Conservation (phyloP, 2,888 invertebrate species). For the Scaptomyza parva region DNA sequence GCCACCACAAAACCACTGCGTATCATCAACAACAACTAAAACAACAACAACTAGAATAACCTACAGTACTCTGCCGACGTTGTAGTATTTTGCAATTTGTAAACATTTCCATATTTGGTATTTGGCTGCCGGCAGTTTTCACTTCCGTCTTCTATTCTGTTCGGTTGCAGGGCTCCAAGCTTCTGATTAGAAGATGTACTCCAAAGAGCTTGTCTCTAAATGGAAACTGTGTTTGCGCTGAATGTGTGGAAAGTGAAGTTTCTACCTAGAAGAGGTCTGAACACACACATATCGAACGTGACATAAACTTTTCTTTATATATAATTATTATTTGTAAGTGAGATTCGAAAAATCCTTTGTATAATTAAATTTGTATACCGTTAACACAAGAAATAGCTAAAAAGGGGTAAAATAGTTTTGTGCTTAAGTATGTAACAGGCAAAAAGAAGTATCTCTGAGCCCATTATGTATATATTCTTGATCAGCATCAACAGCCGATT, state of each 20-base stretch:
- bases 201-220: slow-evolving; percentile 21
- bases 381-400: no score
- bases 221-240: slow-evolving; percentile 12
- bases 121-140: slow-evolving; percentile 52
- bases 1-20: slow-evolving; percentile 35
- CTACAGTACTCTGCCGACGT: slow-evolving; percentile 16
- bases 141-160: slow-evolving; percentile 53
- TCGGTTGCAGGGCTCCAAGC: slow-evolving; percentile 24
- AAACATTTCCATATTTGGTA: slow-evolving; percentile 82
- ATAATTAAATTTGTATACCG: no score
- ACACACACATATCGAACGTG: background rate
- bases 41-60: slow-evolving; percentile 13
- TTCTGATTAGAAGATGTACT: slow-evolving; percentile 11
- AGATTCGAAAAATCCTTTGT: no score
- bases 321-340: no score
- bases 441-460: no score
- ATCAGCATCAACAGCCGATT: no score
- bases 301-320: no score
- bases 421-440: no score
- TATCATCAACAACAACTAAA: slow-evolving; percentile 29
- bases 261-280: background rate
- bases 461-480: no score
- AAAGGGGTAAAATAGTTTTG: no score
- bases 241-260: slow-evolving; percentile 18
- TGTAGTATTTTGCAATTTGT: slow-evolving; percentile 76